phyloP scores from a whole-genome alignment of 1,140 invertebrate genomes.

The Drosophila novamexicana region DNA sequence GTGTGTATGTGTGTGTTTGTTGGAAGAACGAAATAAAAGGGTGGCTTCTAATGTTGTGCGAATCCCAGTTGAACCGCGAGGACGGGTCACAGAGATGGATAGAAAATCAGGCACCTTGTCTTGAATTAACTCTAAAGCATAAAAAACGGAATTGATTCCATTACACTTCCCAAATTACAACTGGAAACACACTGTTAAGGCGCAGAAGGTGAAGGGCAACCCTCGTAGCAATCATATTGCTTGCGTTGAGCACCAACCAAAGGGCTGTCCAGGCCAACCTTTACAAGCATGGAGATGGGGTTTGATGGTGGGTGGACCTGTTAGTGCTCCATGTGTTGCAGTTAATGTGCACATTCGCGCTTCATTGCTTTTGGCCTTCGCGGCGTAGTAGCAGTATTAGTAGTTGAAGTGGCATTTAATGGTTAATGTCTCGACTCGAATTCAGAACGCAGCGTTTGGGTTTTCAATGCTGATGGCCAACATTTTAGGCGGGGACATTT shows the following conservation, averaged over 20 bases:
- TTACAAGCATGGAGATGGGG: no score
- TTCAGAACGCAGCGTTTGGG: conserved; percentile 2
- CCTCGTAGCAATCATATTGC: conserved; percentile 10
- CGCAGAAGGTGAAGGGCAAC: neutral
- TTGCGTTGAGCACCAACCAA: neutral
- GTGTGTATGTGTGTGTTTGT: neutral
- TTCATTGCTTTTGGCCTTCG: conserved; percentile 28
- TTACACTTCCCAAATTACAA: no score
- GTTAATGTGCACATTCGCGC: conserved; percentile 30
- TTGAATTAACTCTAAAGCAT: no score
- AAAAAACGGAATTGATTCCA: no score
- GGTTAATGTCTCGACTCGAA: conserved; percentile 24
- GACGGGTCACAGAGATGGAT: no score
- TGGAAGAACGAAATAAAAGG: neutral
- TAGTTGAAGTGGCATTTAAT: conserved; percentile 5
- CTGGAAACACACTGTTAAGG: no score
- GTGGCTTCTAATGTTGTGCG: neutral
- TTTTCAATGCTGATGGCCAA: conserved; percentile 12
- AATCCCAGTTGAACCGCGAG: no score
- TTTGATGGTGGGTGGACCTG: neutral
- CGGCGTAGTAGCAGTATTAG: no score
- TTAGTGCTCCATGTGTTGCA: conserved; percentile 6
- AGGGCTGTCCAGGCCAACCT: neutral
- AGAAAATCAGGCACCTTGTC: no score
- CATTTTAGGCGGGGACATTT: conserved; percentile 9